phyloP scores from a whole-genome alignment of 2,797 vertebrate genomes.

The Danio tinwini region DNA sequence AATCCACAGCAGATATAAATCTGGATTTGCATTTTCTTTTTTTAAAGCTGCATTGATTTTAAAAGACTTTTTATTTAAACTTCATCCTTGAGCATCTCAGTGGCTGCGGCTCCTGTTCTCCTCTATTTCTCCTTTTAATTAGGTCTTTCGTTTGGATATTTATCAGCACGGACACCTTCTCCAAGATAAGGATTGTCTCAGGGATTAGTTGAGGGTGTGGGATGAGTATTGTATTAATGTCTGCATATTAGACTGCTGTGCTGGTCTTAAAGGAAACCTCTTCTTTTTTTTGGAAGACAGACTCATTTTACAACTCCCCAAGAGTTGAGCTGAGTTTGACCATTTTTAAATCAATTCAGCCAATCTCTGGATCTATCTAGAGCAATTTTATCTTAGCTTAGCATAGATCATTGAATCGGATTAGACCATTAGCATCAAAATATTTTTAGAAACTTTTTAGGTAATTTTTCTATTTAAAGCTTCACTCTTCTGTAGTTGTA shows the following conservation, averaged over 20 bases:
- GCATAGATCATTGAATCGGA: too few relatives aligned
- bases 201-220: slow-evolving; percentile 78
- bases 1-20: background rate
- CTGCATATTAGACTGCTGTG: slow-evolving; percentile 62
- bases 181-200: slow-evolving; percentile 74
- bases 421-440: too few relatives aligned
- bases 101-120: background rate
- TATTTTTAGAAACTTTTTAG: too few relatives aligned
- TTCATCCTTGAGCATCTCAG: slow-evolving; percentile 7
- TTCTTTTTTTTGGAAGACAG: too few relatives aligned
- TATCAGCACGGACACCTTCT: slow-evolving; percentile 72
- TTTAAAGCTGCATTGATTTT: background rate
- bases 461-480: too few relatives aligned
- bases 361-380: too few relatives aligned
- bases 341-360: too few relatives aligned
- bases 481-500: too few relatives aligned
- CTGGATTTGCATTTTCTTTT: background rate
- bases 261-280: slow-evolving; percentile 62
- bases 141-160: slow-evolving; percentile 71
- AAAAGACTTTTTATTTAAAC: background rate
- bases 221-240: slow-evolving; percentile 76
- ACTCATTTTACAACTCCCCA: too few relatives aligned
- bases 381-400: too few relatives aligned
- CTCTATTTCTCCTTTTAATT: slow-evolving; percentile 68
- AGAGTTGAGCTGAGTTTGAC: too few relatives aligned